Evolutionary conservation across 2,888 invertebrate genomes (phyloP), one percentile per base, ranked within the genome.

Genomic region (Agrotis exclamationis): DNA sequence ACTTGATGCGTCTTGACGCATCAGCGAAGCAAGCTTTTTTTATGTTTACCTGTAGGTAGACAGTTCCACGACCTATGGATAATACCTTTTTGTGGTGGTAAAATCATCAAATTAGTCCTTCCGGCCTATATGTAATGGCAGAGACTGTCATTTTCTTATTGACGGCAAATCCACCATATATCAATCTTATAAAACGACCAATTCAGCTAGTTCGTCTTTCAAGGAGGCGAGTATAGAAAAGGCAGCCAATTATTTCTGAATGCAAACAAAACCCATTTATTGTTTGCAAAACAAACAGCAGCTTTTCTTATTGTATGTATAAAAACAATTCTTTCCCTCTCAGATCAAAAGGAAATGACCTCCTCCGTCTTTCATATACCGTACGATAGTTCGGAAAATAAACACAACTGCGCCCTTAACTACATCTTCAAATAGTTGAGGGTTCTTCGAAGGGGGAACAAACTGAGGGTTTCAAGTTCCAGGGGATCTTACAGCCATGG

Each of bases 401-500:
- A 71, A 82, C 65, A 83, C 69, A 75, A 60, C 62, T 60, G 64
- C 11, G 58, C 45, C 67, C 71, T 58, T 74, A 70, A 73, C 64
- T 63, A 48, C 51, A 60, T 82, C 56, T 28, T 63, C 74, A 84
- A 80, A 84, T 62, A 84, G 50, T 62, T 47, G 39, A 72, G 71
- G 48, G 60, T 70, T 63, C 67, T 81, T 60, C 18, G 63, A 48
- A 54, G 56, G 60, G 66, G 80, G 80, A 20, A 73, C 70, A 77
- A 82, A 82, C 73, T 71, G 59, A 66, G 57, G 75, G 71, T 33
- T 56, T 51, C 24, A 62, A 74, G 72, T 74, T 79, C 66, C 53
- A 74, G 33, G 53, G 68, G 64, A 65, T 75, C 80, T 72, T 74
- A 73, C 84, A 75, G 72, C 72, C 66, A 73, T 78, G 66, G 64